Percentiles rank a stretch among this genome's conserved stretches.
Evolutionary conservation across 2,888 invertebrate species (phyloP).

Genomic region (Habroteleia sp.): DNA sequence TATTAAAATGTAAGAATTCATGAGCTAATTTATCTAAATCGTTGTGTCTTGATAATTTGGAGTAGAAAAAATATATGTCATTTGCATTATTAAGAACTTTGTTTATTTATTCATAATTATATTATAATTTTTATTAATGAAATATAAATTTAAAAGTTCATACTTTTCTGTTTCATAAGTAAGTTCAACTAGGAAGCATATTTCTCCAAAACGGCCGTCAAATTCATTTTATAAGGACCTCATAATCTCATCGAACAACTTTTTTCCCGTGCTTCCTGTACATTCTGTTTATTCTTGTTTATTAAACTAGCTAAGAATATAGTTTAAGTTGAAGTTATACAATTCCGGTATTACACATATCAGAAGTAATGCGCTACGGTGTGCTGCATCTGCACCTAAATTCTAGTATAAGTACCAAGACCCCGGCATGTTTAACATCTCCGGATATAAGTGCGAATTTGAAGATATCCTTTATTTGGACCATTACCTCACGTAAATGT

Average conservation of each 20-base stretch:
- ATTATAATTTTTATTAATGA: too few species aligned
- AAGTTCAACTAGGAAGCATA: too few species aligned
- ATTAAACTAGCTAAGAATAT: slow-evolving; percentile 28
- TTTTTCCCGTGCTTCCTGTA: slow-evolving; percentile 12
- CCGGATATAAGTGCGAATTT: slow-evolving; percentile 11
- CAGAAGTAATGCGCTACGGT: slow-evolving; percentile 39
- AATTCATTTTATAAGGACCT: background rate
- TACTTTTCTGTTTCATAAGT: too few species aligned
- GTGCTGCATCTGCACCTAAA: slow-evolving; percentile 27
- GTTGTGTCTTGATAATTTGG: too few species aligned
- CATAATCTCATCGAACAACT: slow-evolving; percentile 9
- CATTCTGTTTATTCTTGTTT: slow-evolving; percentile 34
- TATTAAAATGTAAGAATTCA: too few species aligned
- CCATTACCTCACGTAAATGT: background rate
- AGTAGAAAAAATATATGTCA: too few species aligned
- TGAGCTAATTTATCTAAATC: too few species aligned
- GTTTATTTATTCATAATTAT: too few species aligned
- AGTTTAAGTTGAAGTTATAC: slow-evolving; percentile 41
- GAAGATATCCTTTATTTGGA: background rate
- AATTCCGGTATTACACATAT: slow-evolving; percentile 39
- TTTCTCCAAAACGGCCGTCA: background rate
- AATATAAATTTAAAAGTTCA: too few species aligned
- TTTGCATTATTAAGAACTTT: too few species aligned
- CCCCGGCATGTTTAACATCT: slow-evolving; percentile 31
- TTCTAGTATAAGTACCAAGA: slow-evolving; percentile 27